A percentile compares a stretch with the other conserved stretches of the same genome.
Conservation (phyloP, 2,113 vertebrate species). For the Etheostoma cragini region DNA sequence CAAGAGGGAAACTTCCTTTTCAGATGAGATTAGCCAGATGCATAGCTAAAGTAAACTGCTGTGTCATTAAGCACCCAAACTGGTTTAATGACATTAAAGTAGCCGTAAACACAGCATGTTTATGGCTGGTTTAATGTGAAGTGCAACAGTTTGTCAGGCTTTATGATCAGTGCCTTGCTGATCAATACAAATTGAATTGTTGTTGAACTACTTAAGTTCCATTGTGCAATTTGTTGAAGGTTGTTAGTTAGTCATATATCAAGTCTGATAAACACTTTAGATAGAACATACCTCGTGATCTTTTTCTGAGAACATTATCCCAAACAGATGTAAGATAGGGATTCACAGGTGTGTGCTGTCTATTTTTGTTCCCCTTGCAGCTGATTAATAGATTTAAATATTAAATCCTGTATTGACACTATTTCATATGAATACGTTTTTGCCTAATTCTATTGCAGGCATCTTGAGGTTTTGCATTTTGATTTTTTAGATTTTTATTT, state of each 20-base stretch:
- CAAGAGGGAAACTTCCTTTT: not conserved
- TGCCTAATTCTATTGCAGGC: not conserved
- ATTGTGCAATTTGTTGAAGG: not conserved
- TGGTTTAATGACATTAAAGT: slow-evolving; percentile 10
- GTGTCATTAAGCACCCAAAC: slow-evolving; percentile 19
- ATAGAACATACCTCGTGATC: not conserved
- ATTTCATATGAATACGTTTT: not conserved
- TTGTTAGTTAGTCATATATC: not conserved
- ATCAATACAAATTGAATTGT: slow-evolving; percentile 17
- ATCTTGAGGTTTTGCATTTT: not conserved
- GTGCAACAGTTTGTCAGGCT: slow-evolving; percentile 15
- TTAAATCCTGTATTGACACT: not conserved
- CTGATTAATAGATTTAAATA: not conserved
- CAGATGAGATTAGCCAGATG: not conserved
- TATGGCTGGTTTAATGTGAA: slow-evolving; percentile 23
- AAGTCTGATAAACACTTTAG: not conserved
- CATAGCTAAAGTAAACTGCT: slow-evolving; percentile 1
- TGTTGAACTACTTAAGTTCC: not conserved
- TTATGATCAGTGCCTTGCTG: slow-evolving; percentile 35
- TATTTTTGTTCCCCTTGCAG: not conserved
- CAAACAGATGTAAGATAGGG: not conserved
- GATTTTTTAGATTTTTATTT: not conserved
- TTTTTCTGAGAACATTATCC: not conserved
- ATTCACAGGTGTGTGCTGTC: not conserved
- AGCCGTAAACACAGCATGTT: slow-evolving; percentile 7